These are phyloP conservation scores for Molanna angustata DNA, from an alignment of 2,888 invertebrate species.

Conservation along the genomic window DNA sequence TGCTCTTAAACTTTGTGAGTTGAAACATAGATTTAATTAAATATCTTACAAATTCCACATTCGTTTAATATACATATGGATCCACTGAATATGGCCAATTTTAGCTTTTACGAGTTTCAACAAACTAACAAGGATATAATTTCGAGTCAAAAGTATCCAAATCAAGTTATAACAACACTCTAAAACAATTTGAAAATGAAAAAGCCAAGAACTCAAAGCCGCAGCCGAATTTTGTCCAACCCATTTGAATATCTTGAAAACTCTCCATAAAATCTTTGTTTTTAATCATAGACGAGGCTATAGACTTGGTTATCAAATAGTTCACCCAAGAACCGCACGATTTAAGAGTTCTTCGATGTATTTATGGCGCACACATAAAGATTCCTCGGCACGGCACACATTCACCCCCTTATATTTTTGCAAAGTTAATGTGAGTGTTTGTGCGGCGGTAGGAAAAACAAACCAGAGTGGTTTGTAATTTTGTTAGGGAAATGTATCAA, in stretches of 20 bases:
- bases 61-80: no score
- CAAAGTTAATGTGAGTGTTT: no score
- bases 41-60: no score
- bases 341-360: slow-evolving; percentile 3
- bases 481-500: slow-evolving; percentile 20
- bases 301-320: slow-evolving; percentile 21
- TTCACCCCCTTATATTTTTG: no score
- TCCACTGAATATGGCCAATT: no score
- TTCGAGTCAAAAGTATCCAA: no score
- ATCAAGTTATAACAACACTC: background rate
- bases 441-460: background rate
- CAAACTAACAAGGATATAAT: no score
- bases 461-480: background rate
- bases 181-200: background rate
- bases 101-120: no score
- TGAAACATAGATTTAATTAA: no score
- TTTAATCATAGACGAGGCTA: slow-evolving; percentile 13
- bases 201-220: background rate
- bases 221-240: slow-evolving; percentile 5
- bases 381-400: no score
- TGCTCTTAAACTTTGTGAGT: no score
- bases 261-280: slow-evolving; percentile 11
- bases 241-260: slow-evolving; percentile 13
- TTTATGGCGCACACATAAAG: background rate
- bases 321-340: slow-evolving; percentile 23